Evolutionary conservation across 2,113 vertebrate species (phyloP), one percentile per base, ranked within the genome.

Genomic region (Helogale parvula): DNA sequence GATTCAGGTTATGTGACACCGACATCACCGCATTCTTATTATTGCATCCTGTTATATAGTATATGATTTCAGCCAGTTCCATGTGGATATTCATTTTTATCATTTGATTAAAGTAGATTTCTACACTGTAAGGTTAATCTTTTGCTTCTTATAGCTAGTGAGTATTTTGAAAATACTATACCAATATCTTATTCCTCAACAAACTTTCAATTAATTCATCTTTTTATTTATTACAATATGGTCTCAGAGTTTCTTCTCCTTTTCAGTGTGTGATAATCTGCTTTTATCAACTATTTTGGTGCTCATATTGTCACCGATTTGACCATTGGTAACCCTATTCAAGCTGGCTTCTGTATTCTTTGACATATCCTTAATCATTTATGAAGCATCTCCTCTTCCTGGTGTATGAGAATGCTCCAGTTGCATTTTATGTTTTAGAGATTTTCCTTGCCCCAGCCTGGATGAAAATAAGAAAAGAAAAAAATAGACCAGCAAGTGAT

Each of bases 381-480:
- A n/a, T 16, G 38, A 85, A 89, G 8, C 8, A 85, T 17, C 4
- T 66, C 27, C 7, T 35, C 16, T 89, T 84, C 16, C 47, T 83
- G 3, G 15, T 68, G 60, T 16, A 60, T 63, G 65, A n/a, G 85
- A 89, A 80, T 38, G 8, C 68, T 60, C 33, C 50, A 25, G 29
- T 15, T 35, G 27, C 16, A 69, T 52, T 33, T 74, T 66, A 5
- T 38, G 47, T 81, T 57, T 88, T 66, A 5, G 31, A 41, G 31
- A 41, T 81, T 57, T 88, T 74, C 19, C 10, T 25, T 63, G 14
- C 2, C 12, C 31, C 35, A 45, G 9, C 7, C 33, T 47, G 35
- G 16, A 89, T 94, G 90, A 94, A 77, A 76, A 92, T 91, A 86
- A 21, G 27, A 84, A 84, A 14, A 93, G 10, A 60, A 94, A 19